These are phyloP conservation scores for Atherinomorus stipes DNA, from an alignment of 2,113 vertebrate genomes.

Conservation along the genomic window DNA sequence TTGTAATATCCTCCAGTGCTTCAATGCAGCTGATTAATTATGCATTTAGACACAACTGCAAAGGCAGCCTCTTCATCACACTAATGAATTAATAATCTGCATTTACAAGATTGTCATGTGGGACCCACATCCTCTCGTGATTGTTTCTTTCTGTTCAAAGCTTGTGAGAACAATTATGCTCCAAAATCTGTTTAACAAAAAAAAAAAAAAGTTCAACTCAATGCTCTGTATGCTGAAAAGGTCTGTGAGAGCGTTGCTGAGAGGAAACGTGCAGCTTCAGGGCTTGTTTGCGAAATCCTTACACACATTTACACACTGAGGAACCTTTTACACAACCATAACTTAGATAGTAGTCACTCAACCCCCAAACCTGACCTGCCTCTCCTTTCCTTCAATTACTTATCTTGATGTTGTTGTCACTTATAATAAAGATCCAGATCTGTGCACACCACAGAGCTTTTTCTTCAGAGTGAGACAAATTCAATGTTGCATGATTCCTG, in stretches of 20 bases:
- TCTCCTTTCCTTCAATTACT: slow-evolving; percentile 30
- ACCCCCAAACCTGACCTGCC: not conserved
- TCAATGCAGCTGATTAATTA: slow-evolving; percentile 64
- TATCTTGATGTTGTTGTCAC: slow-evolving; percentile 47
- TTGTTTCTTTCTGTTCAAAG: slow-evolving; percentile 40
- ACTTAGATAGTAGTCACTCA: slow-evolving; percentile 1
- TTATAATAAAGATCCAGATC: slow-evolving; percentile 58
- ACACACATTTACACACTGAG: slow-evolving; percentile 9
- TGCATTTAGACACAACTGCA: slow-evolving; percentile 57
- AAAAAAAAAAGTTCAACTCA: no score
- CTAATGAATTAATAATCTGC: slow-evolving; percentile 67
- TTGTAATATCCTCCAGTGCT: slow-evolving; percentile 21
- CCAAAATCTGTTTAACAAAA: slow-evolving; percentile 23
- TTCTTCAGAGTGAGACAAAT: slow-evolving; percentile 50
- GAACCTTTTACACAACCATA: slow-evolving; percentile 5
- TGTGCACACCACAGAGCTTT: slow-evolving; percentile 50
- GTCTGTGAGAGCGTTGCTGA: not conserved
- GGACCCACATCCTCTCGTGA: slow-evolving; percentile 49
- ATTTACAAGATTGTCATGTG: slow-evolving; percentile 52
- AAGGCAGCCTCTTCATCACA: slow-evolving; percentile 43
- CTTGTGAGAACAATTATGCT: slow-evolving; percentile 21
- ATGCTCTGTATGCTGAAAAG: slow-evolving; percentile 15
- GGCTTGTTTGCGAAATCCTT: slow-evolving; percentile 17
- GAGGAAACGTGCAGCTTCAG: slow-evolving; percentile 2
- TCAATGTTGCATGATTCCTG: slow-evolving; percentile 31